Conservation (phyloP, 2,113 vertebrate species). For the Chelonoidis abingdonii region DNA sequence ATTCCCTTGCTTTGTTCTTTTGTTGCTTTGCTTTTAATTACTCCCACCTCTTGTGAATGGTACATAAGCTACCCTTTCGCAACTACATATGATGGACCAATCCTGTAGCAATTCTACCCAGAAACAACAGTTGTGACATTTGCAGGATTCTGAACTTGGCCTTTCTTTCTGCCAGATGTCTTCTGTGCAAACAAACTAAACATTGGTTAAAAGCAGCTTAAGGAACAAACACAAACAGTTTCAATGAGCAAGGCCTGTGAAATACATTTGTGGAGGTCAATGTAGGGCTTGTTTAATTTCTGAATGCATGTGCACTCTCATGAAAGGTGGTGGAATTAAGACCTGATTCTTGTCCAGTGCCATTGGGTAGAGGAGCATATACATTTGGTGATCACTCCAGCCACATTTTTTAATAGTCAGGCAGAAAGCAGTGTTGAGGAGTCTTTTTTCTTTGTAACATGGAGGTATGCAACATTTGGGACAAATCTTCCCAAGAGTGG, state of each 20-base stretch:
- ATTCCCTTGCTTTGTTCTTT: constrained; percentile 42
- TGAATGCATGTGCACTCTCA: background rate
- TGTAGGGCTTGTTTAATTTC: constrained; percentile 21
- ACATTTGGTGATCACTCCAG: background rate
- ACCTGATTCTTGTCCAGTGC: background rate
- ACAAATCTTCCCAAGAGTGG: background rate
- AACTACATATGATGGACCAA: constrained; percentile 28
- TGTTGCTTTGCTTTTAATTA: constrained; percentile 66
- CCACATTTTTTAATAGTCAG: background rate
- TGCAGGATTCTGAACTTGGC: background rate
- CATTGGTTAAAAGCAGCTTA: constrained; percentile 33
- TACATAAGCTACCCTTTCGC: constrained; percentile 53
- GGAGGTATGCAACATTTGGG: background rate
- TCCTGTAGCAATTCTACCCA: background rate
- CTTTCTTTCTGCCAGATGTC: background rate
- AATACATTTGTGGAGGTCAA: constrained; percentile 7
- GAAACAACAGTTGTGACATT: background rate
- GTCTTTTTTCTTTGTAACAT: background rate
- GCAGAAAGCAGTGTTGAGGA: background rate
- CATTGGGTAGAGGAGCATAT: background rate
- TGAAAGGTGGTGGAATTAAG: background rate
- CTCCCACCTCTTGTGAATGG: constrained; percentile 30
- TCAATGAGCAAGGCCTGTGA: background rate
- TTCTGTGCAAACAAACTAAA: constrained; percentile 8
- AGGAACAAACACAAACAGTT: constrained; percentile 19